Evolutionary conservation across 2,113 vertebrate genomes (phyloP).

Genomic region (Gallinago paraguaiae): DNA sequence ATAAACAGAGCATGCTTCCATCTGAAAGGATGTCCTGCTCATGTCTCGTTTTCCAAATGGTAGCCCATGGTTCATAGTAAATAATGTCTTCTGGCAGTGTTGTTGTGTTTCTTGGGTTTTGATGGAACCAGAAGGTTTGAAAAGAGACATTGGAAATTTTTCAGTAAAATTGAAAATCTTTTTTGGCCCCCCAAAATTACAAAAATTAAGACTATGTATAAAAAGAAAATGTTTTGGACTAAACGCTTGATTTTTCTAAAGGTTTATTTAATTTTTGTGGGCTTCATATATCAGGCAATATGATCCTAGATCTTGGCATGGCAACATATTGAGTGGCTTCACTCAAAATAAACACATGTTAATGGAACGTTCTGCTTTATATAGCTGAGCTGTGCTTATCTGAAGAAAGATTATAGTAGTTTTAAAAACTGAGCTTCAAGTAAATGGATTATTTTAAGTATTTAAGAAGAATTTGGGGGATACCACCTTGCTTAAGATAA

Average conservation of each 20-base stretch:
- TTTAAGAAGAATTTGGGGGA: not conserved
- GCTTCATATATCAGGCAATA: not conserved
- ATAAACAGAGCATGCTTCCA: not conserved
- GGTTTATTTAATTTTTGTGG: not conserved
- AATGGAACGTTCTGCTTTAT: not conserved
- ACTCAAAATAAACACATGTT: not conserved
- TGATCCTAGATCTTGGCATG: not conserved
- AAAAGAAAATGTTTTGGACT: not conserved
- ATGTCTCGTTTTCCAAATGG: constrained; percentile 1
- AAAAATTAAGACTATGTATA: not conserved
- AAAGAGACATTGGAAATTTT: not conserved
- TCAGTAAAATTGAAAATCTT: not conserved
- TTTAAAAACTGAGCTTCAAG: not conserved
- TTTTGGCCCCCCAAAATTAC: not conserved
- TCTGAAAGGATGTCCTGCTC: not conserved
- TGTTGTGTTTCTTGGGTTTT: constrained; percentile 3
- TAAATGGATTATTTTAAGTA: not conserved
- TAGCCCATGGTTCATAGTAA: not conserved
- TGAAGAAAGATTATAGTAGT: not conserved
- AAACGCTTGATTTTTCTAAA: not conserved
- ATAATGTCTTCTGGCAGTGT: not conserved
- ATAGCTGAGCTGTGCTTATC: not conserved
- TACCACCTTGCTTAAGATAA: not conserved
- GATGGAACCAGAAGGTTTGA: not conserved
- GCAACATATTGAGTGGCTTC: not conserved